Conservation (phyloP, 2,888 invertebrate genomes). For the Heliconius aoede region DNA sequence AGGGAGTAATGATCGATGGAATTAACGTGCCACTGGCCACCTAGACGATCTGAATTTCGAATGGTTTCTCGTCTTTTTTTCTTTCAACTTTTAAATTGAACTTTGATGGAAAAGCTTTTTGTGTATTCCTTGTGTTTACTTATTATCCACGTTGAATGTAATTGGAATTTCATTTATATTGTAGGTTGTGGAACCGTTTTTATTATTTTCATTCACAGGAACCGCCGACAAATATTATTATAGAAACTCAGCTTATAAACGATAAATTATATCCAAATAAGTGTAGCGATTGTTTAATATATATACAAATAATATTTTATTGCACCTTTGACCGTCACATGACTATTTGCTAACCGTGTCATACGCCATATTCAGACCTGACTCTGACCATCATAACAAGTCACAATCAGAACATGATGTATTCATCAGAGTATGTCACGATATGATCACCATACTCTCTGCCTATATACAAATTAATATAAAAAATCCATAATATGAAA, state of each 20-base stretch:
- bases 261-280: too few relatives aligned
- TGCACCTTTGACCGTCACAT: neutral
- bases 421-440: neutral
- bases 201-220: neutral
- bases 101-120: slow-evolving; percentile 36
- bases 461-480: neutral
- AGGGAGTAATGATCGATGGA: slow-evolving; percentile 83
- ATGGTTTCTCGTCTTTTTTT: slow-evolving; percentile 30
- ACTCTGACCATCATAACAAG: neutral
- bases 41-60: slow-evolving; percentile 67
- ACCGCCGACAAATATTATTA: neutral
- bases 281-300: too few relatives aligned
- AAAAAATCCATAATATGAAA: neutral
- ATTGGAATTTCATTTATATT: neutral
- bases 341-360: neutral
- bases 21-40: slow-evolving; percentile 77
- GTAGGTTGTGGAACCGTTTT: neutral
- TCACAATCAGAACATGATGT: neutral
- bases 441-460: neutral
- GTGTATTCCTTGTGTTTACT: slow-evolving; percentile 12
- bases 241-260: neutral
- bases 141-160: slow-evolving; percentile 8
- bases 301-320: neutral
- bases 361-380: neutral
- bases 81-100: slow-evolving; percentile 37